Conservation (phyloP, 2,888 invertebrate species). For the Amaurobius ferox region DNA sequence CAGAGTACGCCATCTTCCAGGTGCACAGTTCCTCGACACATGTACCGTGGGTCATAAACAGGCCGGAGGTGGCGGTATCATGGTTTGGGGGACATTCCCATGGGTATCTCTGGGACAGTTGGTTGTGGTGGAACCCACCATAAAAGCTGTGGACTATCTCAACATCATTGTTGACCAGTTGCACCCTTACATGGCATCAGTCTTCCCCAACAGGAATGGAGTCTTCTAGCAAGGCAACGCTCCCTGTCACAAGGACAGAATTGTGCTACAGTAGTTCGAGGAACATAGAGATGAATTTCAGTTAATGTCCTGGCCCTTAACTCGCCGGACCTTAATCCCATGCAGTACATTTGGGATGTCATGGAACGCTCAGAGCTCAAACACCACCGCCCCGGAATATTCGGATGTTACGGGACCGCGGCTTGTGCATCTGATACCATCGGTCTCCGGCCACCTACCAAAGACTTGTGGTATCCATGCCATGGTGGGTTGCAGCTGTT, state of each 20-base stretch:
- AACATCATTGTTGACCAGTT: slow-evolving; percentile 6
- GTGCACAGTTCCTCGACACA: background rate
- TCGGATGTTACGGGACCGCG: background rate
- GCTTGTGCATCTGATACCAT: slow-evolving; percentile 3
- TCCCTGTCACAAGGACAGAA: background rate
- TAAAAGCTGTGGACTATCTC: background rate
- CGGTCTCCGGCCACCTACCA: background rate
- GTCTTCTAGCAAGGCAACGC: background rate
- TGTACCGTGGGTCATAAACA: background rate
- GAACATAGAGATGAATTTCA: slow-evolving; percentile 6
- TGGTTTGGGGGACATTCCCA: background rate
- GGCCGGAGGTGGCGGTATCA: slow-evolving; percentile 1
- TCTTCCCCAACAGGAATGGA: background rate
- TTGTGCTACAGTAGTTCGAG: slow-evolving; percentile 4
- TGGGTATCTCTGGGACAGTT: background rate
- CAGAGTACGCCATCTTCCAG: slow-evolving; percentile 8
- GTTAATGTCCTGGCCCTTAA: background rate
- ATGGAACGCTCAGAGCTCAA: slow-evolving; percentile 20
- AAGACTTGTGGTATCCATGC: background rate
- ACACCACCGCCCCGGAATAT: background rate
- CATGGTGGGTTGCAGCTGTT: background rate
- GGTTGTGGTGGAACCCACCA: background rate
- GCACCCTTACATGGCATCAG: slow-evolving; percentile 10
- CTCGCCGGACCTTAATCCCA: background rate
- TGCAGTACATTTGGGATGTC: slow-evolving; percentile 9